Percentiles rank a stretch among this genome's conserved stretches.
These are phyloP conservation scores for Lasioglossum morio DNA, from an alignment of 2,888 invertebrate genomes.

Conservation along the genomic window DNA sequence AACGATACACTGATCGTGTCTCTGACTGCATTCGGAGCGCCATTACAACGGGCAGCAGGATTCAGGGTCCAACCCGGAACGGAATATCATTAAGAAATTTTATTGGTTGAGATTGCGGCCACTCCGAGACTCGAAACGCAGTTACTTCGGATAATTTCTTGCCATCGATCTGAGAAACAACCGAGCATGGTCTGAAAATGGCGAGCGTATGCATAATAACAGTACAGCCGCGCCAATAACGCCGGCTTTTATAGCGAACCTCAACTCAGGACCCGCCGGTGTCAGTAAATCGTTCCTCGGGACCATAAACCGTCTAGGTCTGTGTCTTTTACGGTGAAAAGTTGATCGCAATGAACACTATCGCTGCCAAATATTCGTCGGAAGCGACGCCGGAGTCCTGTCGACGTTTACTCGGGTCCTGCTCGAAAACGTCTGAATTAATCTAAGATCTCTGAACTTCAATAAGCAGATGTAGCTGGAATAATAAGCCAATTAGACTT, in stretches of 20 bases:
- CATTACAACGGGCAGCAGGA: neutral
- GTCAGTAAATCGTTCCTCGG: conserved; percentile 29
- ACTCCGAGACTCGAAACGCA: neutral
- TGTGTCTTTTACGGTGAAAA: conserved; percentile 18
- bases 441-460: neutral
- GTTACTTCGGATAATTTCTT: conserved; percentile 1
- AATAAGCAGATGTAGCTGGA: neutral
- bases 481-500: neutral
- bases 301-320: conserved; percentile 30
- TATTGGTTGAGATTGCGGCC: conserved; percentile 3
- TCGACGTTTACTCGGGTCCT: neutral
- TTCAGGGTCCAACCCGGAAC: neutral
- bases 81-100: conserved; percentile 1
- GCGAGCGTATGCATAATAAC: conserved; percentile 42
- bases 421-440: neutral
- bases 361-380: conserved; percentile 47
- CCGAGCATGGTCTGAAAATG: conserved; percentile 2
- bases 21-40: neutral
- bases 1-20: neutral
- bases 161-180: neutral
- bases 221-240: conserved; percentile 40
- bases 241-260: conserved; percentile 47
- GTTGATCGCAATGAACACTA: conserved; percentile 39
- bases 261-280: neutral
- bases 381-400: neutral